Evolutionary conservation across 2,113 vertebrate species (phyloP), one percentile per base, ranked within the genome.

Genomic region (Hepsetus odoe): DNA sequence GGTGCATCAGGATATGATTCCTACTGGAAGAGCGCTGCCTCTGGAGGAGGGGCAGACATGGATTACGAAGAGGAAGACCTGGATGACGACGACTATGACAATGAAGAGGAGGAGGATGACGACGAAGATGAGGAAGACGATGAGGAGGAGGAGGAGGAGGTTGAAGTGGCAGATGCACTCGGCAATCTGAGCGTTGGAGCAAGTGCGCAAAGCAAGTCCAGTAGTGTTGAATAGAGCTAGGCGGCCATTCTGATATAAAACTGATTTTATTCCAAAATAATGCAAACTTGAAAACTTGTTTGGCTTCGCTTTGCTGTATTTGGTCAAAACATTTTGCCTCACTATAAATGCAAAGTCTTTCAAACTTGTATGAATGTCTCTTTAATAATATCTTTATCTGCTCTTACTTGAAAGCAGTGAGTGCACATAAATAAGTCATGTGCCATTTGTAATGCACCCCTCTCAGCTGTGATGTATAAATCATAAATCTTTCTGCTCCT

Each of bases 1-100:
- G 95, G 94, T 40, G 95, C 96, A 0, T 94, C 96, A 0, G 95
- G 98, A 0, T 98, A 98, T 13, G 94, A 95, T 22, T 82, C 92
- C 30, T 99, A 97, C 73, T 98, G 97, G 97, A 97, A 97, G 87
- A 97, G 85, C 69, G 33, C 92, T 0, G 83, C 94, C 1, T 82
- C 90, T 0, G 90, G 89, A 40, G 85, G 83, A 9, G 49, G 77
- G 13, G 72, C 61, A 7, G 74, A 83, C 18, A 82, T 74, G 7
- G 85, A 90, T 0, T 83, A 89, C 7, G 82, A 90, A 0, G 84
- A 80, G 8, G 87, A 93, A 2, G 86, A 87, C 0, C 92, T 88
- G 0, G 90, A 94, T 0, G 90, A 92, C 12, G 91, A 90, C 0
- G 93, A 94, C 0, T 94, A 97, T 0, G 93, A 96, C 0, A 94